Conservation (phyloP, 37 sponge, comb jelly and placozoan genomes). For the Axinella damicornis region DNA sequence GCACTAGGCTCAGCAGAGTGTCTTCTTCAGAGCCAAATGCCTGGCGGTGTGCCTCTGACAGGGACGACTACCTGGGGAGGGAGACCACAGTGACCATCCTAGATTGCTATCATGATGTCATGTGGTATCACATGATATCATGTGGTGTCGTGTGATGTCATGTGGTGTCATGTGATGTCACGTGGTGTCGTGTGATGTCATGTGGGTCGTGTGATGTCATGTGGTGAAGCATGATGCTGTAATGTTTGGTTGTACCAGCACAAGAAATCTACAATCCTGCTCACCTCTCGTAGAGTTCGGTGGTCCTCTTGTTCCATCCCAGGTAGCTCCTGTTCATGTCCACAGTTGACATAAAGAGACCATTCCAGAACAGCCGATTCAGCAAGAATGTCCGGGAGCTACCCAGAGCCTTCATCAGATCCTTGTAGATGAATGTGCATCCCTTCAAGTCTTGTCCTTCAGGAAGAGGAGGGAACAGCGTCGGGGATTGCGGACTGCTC, state of each 20-base stretch:
- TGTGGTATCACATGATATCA: too few species aligned
- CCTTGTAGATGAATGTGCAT: constrained; percentile 48
- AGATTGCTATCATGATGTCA: too few species aligned
- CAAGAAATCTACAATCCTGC: too few species aligned
- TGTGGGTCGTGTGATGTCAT: too few species aligned
- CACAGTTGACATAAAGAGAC: constrained; percentile 54
- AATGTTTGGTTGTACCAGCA: too few species aligned
- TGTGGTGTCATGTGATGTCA: too few species aligned
- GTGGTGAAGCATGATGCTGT: too few species aligned
- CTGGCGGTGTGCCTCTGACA: constrained; percentile 17
- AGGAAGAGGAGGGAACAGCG: neutral
- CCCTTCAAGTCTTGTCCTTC: constrained; percentile 11
- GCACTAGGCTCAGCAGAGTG: constrained; percentile 60
- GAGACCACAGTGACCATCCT: neutral
- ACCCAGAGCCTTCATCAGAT: constrained; percentile 46
- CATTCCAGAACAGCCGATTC: constrained; percentile 67
- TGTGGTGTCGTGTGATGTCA: too few species aligned
- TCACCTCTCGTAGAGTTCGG: constrained; percentile 72
- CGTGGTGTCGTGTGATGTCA: too few species aligned
- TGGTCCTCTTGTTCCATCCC: constrained; percentile 82
- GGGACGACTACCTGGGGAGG: constrained; percentile 57
- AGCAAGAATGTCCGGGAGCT: constrained; percentile 18
- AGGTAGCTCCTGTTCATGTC: constrained; percentile 43
- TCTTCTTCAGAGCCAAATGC: constrained; percentile 71
- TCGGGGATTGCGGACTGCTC: neutral